Evolutionary conservation across 2,797 vertebrate species (phyloP).

Genomic region (Pseudochirops corinnae): DNA sequence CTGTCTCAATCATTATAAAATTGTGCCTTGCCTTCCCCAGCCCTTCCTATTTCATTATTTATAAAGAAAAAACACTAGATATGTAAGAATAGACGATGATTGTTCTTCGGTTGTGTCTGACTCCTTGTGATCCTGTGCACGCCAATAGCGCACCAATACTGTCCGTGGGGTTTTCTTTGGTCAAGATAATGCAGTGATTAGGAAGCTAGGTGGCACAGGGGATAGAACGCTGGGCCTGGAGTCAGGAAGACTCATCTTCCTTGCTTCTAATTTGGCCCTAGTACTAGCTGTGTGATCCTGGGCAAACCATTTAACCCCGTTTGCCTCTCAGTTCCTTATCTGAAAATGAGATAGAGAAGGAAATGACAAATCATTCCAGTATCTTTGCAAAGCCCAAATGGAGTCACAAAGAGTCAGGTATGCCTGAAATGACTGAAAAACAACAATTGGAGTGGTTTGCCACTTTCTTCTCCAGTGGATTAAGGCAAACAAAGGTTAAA

Average conservation of each 20-base stretch:
- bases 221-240: neutral
- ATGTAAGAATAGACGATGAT: neutral
- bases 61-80: neutral
- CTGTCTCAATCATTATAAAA: neutral
- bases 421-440: too few species aligned
- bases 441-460: neutral
- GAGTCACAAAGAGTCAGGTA: neutral
- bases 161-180: neutral
- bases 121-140: neutral
- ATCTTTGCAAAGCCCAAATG: neutral
- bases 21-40: neutral
- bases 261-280: neutral
- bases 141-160: neutral
- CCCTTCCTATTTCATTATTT: neutral
- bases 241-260: neutral
- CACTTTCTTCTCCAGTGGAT: neutral
- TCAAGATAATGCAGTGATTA: neutral
- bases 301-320: neutral
- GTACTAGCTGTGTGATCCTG: neutral
- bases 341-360: neutral
- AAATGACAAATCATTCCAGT: neutral
- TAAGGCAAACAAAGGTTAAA: neutral
- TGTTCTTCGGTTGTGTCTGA: neutral
- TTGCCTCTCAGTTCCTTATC: neutral
- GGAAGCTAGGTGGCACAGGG: neutral